phyloP scores from a whole-genome alignment of 2,113 vertebrate genomes.

The Coregonus clupeaformis region DNA sequence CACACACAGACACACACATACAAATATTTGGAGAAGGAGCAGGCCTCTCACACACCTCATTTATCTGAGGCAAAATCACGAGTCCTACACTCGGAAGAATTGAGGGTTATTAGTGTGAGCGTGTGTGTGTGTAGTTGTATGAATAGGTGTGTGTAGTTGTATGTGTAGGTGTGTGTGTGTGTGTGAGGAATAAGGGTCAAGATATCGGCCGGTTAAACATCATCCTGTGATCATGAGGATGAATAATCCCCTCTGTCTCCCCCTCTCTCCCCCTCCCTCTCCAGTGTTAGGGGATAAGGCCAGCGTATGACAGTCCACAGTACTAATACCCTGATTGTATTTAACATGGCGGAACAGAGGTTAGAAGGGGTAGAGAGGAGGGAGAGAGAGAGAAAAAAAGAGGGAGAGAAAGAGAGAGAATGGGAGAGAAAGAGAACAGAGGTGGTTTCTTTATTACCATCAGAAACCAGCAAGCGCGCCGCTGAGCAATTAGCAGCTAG shows the following conservation, averaged over 20 bases:
- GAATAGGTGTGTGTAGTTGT: not conserved
- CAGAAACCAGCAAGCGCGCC: conserved; percentile 62
- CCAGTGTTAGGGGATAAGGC: conserved; percentile 50
- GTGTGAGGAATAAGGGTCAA: not conserved
- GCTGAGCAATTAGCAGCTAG: conserved; percentile 68
- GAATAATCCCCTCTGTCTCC: conserved; percentile 50
- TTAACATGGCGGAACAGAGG: conserved; percentile 67
- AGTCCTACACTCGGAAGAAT: conserved; percentile 62
- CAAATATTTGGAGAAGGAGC: conserved; percentile 72
- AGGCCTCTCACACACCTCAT: conserved; percentile 68
- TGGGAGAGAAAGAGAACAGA: conserved; percentile 27
- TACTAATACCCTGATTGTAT: conserved; percentile 61
- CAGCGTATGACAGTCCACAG: conserved; percentile 45
- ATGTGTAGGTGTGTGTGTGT: not conserved
- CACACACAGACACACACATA: conserved; percentile 34
- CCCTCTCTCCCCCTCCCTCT: not conserved
- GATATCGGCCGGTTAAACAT: conserved; percentile 41
- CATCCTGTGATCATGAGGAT: conserved; percentile 60
- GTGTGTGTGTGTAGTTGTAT: not conserved
- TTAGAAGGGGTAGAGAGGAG: conserved; percentile 16
- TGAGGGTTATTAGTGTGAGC: conserved; percentile 30
- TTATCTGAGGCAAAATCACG: conserved; percentile 65
- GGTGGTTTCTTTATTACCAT: conserved; percentile 66
- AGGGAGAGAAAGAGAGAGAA: not conserved
- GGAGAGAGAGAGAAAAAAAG: not conserved